phyloP scores from a whole-genome alignment of 2,113 vertebrate species.

The Bujurquina vittata region DNA sequence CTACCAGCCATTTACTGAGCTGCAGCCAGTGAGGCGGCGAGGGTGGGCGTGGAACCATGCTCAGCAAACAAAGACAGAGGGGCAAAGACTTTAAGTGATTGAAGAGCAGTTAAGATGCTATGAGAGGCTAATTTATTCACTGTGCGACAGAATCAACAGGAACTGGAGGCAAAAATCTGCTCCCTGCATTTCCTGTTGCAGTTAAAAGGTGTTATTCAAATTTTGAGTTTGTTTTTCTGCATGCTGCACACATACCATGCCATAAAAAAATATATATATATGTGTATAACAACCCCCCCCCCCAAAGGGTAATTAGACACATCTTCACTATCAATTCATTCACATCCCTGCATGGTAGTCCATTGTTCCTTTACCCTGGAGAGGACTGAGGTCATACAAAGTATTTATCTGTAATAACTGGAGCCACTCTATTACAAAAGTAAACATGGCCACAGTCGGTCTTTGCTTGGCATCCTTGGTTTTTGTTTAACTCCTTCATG shows the following conservation, averaged over 20 bases:
- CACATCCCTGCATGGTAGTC: neutral
- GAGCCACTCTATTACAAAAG: neutral
- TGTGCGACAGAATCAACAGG: slow-evolving; percentile 56
- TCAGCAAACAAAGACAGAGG: slow-evolving; percentile 54
- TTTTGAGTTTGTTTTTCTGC: neutral
- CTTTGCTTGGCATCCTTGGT: neutral
- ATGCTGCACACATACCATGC: neutral
- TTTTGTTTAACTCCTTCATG: neutral
- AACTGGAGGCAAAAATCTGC: slow-evolving; percentile 34
- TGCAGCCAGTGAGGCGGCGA: slow-evolving; percentile 52
- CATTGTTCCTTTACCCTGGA: neutral
- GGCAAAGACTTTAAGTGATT: slow-evolving; percentile 56
- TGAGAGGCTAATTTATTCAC: slow-evolving; percentile 65
- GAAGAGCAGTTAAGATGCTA: slow-evolving; percentile 63
- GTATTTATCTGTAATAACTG: neutral
- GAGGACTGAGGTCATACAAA: neutral
- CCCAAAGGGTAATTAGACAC: no score
- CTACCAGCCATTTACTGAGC: slow-evolving; percentile 41
- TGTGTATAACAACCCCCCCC: no score
- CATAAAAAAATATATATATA: no score
- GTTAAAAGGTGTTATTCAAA: slow-evolving; percentile 4
- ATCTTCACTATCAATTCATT: neutral
- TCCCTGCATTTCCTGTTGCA: slow-evolving; percentile 29
- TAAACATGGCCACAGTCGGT: neutral
- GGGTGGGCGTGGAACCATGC: slow-evolving; percentile 51